phyloP scores from a whole-genome alignment of 2,113 vertebrate genomes.

The Neolamprologus devosi region DNA sequence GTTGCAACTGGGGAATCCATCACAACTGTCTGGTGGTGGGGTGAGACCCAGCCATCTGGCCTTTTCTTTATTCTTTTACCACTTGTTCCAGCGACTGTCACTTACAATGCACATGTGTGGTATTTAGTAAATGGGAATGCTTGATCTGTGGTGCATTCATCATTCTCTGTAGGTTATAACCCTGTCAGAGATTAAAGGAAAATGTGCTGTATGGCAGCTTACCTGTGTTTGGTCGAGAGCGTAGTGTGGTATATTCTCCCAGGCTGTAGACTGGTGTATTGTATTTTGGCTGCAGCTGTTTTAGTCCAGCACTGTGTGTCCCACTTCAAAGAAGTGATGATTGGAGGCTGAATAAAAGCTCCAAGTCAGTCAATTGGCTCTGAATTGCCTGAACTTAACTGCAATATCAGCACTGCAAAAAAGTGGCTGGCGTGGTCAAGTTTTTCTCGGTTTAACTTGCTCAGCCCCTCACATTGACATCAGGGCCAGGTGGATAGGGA shows the following conservation, averaged over 20 bases:
- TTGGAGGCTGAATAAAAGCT: slow-evolving; percentile 57
- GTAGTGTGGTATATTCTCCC: not conserved
- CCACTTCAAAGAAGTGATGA: slow-evolving; percentile 41
- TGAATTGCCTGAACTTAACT: slow-evolving; percentile 65
- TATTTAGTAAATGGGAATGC: not conserved
- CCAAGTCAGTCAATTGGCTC: slow-evolving; percentile 58
- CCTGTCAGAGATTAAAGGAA: not conserved
- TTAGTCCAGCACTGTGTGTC: slow-evolving; percentile 14
- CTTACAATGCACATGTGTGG: not conserved
- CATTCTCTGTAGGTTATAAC: slow-evolving; percentile 14
- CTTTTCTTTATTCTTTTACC: not conserved
- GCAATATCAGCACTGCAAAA: slow-evolving; percentile 62
- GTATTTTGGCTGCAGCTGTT: slow-evolving; percentile 36
- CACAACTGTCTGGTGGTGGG: slow-evolving; percentile 16
- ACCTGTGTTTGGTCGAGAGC: not conserved
- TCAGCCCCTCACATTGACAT: slow-evolving; percentile 53
- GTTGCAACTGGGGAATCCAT: slow-evolving; percentile 29
- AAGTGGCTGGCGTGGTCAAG: slow-evolving; percentile 47
- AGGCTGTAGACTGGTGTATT: slow-evolving; percentile 28
- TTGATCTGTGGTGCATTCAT: not conserved
- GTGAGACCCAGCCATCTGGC: slow-evolving; percentile 48
- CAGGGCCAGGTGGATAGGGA: slow-evolving; percentile 58
- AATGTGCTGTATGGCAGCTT: not conserved
- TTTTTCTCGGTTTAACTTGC: slow-evolving; percentile 45
- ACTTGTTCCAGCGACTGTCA: not conserved